Evolutionary conservation across 2,797 vertebrate species (phyloP).

Genomic region (Odontamblyopus lacepedii): DNA sequence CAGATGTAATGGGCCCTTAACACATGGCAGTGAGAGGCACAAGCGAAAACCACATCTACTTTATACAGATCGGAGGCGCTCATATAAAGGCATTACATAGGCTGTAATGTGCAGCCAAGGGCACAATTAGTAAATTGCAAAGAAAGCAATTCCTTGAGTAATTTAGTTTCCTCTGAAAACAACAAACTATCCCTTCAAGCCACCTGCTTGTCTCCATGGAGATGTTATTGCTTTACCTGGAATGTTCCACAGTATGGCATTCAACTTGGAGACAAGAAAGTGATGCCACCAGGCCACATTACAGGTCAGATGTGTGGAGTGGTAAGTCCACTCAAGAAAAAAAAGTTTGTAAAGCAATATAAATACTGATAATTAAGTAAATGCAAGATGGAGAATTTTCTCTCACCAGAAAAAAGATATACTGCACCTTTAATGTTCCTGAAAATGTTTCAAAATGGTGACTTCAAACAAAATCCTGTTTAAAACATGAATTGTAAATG

Average conservation of each 20-base stretch:
- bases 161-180: too few species aligned
- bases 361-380: not conserved
- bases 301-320: not conserved
- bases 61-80: not conserved
- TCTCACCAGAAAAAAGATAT: too few species aligned
- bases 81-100: not conserved
- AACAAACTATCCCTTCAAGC: too few species aligned
- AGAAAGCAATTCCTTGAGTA: not conserved
- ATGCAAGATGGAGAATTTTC: not conserved
- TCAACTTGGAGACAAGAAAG: too few species aligned
- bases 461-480: too few species aligned
- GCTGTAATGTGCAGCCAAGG: not conserved
- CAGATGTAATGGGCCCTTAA: not conserved
- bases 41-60: not conserved
- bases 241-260: not conserved
- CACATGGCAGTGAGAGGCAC: not conserved
- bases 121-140: not conserved
- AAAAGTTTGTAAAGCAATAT: not conserved
- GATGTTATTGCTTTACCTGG: not conserved
- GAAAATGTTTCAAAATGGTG: too few species aligned
- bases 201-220: not conserved
- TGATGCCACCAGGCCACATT: too few species aligned
- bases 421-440: too few species aligned
- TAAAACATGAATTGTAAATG: too few species aligned
- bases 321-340: not conserved